Percentiles rank a stretch among this genome's conserved stretches.
Conservation (phyloP, 35 echinoderm and acorn worm genomes). For the Stichopus chloronotus region DNA sequence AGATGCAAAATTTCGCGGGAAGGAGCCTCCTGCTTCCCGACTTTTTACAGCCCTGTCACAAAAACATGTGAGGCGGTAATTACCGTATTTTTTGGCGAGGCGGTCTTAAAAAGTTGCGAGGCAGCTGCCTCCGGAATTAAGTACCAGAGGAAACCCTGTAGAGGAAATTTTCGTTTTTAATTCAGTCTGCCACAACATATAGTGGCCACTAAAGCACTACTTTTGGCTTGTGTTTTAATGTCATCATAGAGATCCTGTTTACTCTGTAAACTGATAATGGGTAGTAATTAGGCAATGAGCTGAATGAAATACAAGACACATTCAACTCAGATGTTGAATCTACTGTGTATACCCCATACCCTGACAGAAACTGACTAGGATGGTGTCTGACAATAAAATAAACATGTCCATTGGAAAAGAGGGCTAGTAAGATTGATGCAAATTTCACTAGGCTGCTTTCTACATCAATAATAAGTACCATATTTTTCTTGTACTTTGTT, state of each 20-base stretch:
- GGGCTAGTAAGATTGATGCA: slow-evolving; percentile 9
- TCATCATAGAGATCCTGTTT: background rate
- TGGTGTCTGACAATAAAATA: background rate
- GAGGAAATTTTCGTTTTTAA: too few species aligned
- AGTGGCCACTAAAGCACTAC: background rate
- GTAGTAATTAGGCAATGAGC: background rate
- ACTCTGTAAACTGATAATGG: slow-evolving; percentile 26
- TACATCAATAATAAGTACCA: background rate
- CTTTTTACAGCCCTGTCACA: too few species aligned
- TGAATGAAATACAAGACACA: slow-evolving; percentile 4
- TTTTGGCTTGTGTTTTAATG: slow-evolving; percentile 23
- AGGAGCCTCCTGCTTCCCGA: too few species aligned
- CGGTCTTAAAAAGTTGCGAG: too few species aligned
- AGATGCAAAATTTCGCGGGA: too few species aligned
- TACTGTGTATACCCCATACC: background rate
- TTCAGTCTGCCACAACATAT: too few species aligned
- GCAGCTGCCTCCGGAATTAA: too few species aligned
- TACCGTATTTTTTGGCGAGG: too few species aligned
- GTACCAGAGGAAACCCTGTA: too few species aligned
- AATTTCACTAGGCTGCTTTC: slow-evolving; percentile 7
- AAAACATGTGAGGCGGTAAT: too few species aligned
- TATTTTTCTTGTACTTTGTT: slow-evolving; percentile 23
- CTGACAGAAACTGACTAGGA: background rate
- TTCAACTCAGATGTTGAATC: background rate
- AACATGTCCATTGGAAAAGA: background rate